A percentile compares a stretch with the other conserved stretches of the same genome.
These are phyloP conservation scores for Ictidomys tridecemlineatus DNA, from an alignment of 2,113 vertebrate species.

Conservation along the genomic window DNA sequence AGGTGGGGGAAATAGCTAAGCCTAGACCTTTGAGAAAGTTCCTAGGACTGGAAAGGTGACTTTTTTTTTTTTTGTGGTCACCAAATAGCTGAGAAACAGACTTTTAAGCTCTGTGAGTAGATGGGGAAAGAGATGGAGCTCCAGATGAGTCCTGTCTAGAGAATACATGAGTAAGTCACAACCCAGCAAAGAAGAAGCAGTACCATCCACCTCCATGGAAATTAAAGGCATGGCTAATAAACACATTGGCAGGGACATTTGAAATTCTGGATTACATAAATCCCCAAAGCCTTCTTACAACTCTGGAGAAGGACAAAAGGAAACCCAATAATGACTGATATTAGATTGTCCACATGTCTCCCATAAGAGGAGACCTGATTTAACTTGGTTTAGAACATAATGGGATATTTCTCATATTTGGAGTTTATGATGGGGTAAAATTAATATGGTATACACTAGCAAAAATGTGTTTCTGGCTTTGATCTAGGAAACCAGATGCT, in stretches of 20 bases:
- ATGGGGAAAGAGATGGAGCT: not conserved
- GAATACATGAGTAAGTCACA: not conserved
- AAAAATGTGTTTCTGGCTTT: conserved; percentile 34
- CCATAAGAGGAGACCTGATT: not conserved
- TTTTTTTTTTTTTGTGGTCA: not conserved
- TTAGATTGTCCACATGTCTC: not conserved
- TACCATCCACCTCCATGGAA: not conserved
- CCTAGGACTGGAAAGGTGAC: not conserved
- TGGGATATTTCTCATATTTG: not conserved
- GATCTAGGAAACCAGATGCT: conserved; percentile 29
- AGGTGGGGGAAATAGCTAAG: not conserved
- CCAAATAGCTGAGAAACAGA: not conserved
- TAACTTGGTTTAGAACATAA: conserved; percentile 49
- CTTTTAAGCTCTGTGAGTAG: not conserved
- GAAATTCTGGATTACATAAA: not conserved
- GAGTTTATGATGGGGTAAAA: conserved; percentile 20
- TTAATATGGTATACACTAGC: not conserved
- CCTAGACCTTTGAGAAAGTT: not conserved
- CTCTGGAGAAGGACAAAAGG: not conserved
- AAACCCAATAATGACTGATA: not conserved
- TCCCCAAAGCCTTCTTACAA: not conserved
- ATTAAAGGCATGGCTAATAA: not conserved
- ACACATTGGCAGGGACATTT: not conserved
- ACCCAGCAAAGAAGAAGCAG: not conserved
- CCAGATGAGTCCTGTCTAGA: not conserved